Evolutionary conservation across 2,797 vertebrate species (phyloP).

Genomic region (Hippoglossus hippoglossus): DNA sequence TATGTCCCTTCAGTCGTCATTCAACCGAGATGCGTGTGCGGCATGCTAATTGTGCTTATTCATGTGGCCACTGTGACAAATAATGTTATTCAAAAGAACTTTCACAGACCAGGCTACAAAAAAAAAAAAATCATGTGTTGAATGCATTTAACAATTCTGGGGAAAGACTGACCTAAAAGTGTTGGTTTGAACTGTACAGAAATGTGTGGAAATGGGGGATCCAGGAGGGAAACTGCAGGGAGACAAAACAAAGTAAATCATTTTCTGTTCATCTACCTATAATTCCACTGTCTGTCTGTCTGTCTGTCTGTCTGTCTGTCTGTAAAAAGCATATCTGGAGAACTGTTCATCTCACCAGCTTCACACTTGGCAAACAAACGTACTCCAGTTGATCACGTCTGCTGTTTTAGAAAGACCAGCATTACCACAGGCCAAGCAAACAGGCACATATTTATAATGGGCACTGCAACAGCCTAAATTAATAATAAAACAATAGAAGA

Average conservation of each 20-base stretch:
- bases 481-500: background rate
- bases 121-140: constrained; percentile 33
- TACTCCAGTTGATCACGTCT: too few relatives aligned
- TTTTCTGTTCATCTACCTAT: too few relatives aligned
- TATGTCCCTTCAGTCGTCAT: constrained; percentile 65
- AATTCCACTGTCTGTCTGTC: too few relatives aligned
- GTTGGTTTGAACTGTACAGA: constrained; percentile 13
- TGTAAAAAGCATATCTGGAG: too few relatives aligned
- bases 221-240: too few relatives aligned
- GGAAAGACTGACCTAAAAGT: constrained; percentile 2
- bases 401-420: too few relatives aligned
- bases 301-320: too few relatives aligned
- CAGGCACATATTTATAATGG: too few relatives aligned
- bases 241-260: too few relatives aligned
- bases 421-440: too few relatives aligned
- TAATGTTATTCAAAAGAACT: constrained; percentile 55
- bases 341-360: too few relatives aligned
- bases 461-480: background rate
- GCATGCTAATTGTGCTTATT: constrained; percentile 61
- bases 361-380: too few relatives aligned
- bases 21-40: constrained; percentile 43
- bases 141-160: constrained; percentile 30
- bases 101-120: constrained; percentile 20
- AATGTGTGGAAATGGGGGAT: background rate
- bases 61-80: constrained; percentile 25